A percentile compares a stretch with the other conserved stretches of the same genome.
Conservation (phyloP, 1,140 invertebrate species). For the Cotesia typhae region DNA sequence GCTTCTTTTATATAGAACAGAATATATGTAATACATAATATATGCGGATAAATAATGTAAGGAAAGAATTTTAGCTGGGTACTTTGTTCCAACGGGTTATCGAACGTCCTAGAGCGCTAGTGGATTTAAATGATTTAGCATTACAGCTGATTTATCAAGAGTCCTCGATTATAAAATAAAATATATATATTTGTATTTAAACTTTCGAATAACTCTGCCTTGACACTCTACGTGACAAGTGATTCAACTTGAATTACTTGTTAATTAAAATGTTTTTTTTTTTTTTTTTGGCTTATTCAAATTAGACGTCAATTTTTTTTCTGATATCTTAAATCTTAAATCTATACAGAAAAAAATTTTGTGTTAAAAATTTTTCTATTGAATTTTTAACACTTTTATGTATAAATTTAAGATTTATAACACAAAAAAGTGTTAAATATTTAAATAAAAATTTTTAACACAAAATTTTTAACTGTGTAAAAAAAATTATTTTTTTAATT, state of each 20-base stretch:
- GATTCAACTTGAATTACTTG: conserved; percentile 13
- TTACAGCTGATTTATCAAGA: background rate
- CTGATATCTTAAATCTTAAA: background rate
- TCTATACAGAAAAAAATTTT: too few species aligned
- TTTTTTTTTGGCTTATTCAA: background rate
- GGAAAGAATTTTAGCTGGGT: background rate
- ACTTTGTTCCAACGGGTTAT: conserved; percentile 5
- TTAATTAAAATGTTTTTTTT: conserved; percentile 1
- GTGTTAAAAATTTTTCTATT: too few species aligned
- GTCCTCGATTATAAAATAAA: conserved; percentile 2
- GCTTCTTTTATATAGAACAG: background rate
- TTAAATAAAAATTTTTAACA: too few species aligned
- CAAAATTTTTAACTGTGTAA: too few species aligned
- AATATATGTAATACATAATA: background rate
- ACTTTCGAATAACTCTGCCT: conserved; percentile 26
- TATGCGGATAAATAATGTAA: background rate
- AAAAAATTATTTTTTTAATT: too few species aligned
- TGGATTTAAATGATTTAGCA: background rate
- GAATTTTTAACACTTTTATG: too few species aligned
- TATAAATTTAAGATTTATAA: too few species aligned
- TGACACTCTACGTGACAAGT: conserved; percentile 31
- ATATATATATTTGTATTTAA: background rate
- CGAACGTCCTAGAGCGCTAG: background rate
- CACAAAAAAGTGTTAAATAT: too few species aligned
- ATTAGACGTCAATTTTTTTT: background rate